A percentile compares a stretch with the other conserved stretches of the same genome.
phyloP scores from a whole-genome alignment of 2,113 vertebrate species.

The Lichenostomus cassidix region DNA sequence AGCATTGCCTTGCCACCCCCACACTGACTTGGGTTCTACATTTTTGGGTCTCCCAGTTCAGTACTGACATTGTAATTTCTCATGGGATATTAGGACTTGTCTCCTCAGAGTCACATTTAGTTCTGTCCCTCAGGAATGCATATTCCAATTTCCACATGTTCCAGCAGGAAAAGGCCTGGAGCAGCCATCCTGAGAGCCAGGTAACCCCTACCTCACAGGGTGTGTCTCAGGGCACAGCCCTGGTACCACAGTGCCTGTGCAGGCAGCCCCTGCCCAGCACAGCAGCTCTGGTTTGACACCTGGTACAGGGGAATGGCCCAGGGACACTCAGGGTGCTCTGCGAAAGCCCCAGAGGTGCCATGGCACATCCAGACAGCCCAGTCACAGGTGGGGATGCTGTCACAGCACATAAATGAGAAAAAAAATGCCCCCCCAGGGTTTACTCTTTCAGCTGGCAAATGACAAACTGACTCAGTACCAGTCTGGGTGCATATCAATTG shows the following conservation, averaged over 20 bases:
- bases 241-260: not conserved
- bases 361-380: not conserved
- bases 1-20: not conserved
- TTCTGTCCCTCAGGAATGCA: not conserved
- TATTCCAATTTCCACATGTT: rapidly evolving
- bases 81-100: not conserved
- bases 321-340: not conserved
- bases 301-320: rapidly evolving
- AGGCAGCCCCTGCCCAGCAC: not conserved
- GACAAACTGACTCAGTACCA: not conserved
- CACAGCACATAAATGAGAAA: rapidly evolving
- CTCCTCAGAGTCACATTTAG: not conserved
- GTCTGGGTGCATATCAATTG: not conserved
- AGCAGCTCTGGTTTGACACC: not conserved
- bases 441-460: not conserved
- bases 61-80: not conserved
- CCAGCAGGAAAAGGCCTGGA: not conserved
- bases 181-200: not conserved
- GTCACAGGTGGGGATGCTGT: not conserved
- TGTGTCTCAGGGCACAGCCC: not conserved
- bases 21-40: not conserved
- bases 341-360: not conserved
- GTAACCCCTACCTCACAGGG: not conserved
- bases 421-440: not conserved
- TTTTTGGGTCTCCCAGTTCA: not conserved